Percentiles rank a stretch among this genome's conserved stretches.
These are phyloP conservation scores for Drosophila tropicalis DNA, from an alignment of 1,140 invertebrate genomes.

Conservation along the genomic window DNA sequence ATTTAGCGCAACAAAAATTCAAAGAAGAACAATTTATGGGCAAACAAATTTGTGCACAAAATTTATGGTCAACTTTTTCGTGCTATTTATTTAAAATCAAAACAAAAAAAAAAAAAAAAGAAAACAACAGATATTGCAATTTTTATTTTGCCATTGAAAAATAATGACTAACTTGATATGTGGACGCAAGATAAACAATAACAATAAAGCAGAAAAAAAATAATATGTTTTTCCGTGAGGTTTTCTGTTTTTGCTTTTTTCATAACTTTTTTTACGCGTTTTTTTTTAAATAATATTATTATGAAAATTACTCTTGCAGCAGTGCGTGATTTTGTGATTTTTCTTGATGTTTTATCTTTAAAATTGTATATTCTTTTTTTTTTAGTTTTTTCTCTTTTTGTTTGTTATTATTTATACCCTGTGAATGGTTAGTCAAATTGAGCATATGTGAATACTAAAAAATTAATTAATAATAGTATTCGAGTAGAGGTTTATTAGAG, in stretches of 20 bases:
- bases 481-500: too few relatives aligned
- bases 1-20: slow-evolving; percentile 11
- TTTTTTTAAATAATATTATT: neutral
- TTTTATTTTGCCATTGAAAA: slow-evolving; percentile 36
- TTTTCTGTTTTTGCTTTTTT: slow-evolving; percentile 17
- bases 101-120: neutral
- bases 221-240: slow-evolving; percentile 33
- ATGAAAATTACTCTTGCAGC: slow-evolving; percentile 13
- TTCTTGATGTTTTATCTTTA: slow-evolving; percentile 4
- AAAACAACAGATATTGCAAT: slow-evolving; percentile 30
- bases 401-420: neutral
- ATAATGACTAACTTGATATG: slow-evolving; percentile 57
- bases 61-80: slow-evolving; percentile 41
- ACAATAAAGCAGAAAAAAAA: slow-evolving; percentile 22
- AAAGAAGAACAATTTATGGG: slow-evolving; percentile 28
- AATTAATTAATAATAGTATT: too few relatives aligned
- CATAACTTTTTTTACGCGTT: neutral
- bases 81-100: slow-evolving; percentile 54
- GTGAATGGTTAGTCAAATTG: neutral
- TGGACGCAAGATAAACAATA: slow-evolving; percentile 49
- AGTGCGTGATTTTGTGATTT: slow-evolving; percentile 12
- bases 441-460: too few relatives aligned
- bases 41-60: slow-evolving; percentile 32
- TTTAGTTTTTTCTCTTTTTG: neutral
- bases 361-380: neutral